Base-by-base conservation (phyloP, 1,140 invertebrate species). In the Drosophila ficusphila region DNA sequence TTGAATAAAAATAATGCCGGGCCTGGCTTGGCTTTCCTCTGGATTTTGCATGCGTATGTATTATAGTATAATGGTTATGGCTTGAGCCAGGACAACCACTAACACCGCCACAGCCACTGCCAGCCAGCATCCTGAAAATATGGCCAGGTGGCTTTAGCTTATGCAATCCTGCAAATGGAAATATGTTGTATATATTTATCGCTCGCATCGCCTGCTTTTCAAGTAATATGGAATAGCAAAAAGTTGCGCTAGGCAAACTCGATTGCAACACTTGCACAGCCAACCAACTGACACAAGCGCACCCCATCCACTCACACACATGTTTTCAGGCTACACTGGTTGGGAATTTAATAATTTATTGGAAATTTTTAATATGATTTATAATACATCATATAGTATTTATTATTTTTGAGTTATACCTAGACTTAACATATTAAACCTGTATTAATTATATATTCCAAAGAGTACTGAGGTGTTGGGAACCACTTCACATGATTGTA, bases 1-100 rank as follows among this genome's bases (percentile, higher is more conserved):
- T 85, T 76, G 72, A 76, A 85, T 86, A 86, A 76, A n/a, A 76
- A 86, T 79, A 79, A 73, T 61, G 51, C 58, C 46, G 38, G 36
- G 27, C 36, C 25, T 19, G 27, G 60, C 47, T 42, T 38, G 34
- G 34, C 23, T 18, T 7, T 12, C 12, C 58, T n/a, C n/a, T n/a
- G n/a, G n/a, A n/a, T n/a, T n/a, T n/a, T n/a, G n/a, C n/a, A 33
- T 25, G 58, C 48, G 48, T 53, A 9, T 42, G 49, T n/a, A 2
- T 29, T 11, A n/a, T n/a, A n/a, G n/a, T n/a, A n/a, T n/a, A n/a
- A n/a, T n/a, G n/a, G n/a, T n/a, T n/a, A n/a, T 8, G 36, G 56
- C 42, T 31, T 41, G 19, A 21, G 44, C 38, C 46, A 56, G 39
- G 14, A 36, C 42, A 14, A 19, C 49, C 41, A 73, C 41, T 41